Base-by-base conservation (phyloP, 1,140 invertebrate genomes). In the Drosophila pseudoobscura region DNA sequence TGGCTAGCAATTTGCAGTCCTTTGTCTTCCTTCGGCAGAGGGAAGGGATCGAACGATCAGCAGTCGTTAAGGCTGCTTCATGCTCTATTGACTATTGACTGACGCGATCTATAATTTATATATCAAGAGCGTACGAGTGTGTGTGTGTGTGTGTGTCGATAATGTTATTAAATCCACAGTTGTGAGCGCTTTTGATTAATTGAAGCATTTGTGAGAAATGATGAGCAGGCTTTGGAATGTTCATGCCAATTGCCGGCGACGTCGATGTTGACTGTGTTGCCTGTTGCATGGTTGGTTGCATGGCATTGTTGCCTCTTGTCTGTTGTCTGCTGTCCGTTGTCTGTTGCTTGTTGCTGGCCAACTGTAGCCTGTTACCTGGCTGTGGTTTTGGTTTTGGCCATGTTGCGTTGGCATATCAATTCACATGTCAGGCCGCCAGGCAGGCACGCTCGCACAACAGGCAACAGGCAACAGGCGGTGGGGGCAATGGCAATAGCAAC, bases 71-170 rank as follows among this genome's bases (percentile, higher is more conserved):
- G 65, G 55, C 11, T 51, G 71, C 61, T 31, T 39, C 71, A 59
- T 73, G 70, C 54, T 60, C 73, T 80, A 80, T 84, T 84, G 80
- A 87, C 73, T 76, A 68, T 80, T 84, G 80, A 84, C 77, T 80
- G 80, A 84, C 80, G 75, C 71, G 82, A 80, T 87, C 82, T 87
- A 80, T 87, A 84, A 84, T 87, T 84, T 84, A 84, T 84, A 80
- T 71, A 87, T 84, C 80, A 85, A 68, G 71, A 55, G 17, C 49
- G 4, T 59, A 22, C 11, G 6, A 53, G n/a, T 58, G 29, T 22
- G 9, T 57, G n/a, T 62, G 15, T 15, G 15, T 53, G 17, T 56
- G 39, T 31, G 20, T 44, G 29, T 51, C 75, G 83, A 84, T 85
- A 85, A 85, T 84, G 77, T 80, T 85, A 84, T 84, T 85, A 84